phyloP scores from a whole-genome alignment of 2,888 invertebrate genomes.

The Bursaphelenchus okinawaensis region DNA sequence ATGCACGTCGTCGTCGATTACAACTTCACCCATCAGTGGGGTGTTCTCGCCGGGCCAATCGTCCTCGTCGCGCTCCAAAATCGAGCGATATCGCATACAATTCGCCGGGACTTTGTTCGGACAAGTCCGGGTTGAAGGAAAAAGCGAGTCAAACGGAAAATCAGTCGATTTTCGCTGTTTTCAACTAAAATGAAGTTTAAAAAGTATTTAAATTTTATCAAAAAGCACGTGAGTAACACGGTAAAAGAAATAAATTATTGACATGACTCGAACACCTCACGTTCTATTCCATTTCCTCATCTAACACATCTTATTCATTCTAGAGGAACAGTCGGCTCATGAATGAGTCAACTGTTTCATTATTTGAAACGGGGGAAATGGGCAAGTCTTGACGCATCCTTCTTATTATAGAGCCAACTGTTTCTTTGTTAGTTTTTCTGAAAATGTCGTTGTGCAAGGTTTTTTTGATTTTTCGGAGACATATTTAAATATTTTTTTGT shows the following conservation, averaged over 20 bases:
- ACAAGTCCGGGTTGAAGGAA: not conserved
- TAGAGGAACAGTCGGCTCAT: not conserved
- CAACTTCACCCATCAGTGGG: slow-evolving; percentile 27
- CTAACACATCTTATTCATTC: not conserved
- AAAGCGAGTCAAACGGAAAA: not conserved
- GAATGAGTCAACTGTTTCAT: not conserved
- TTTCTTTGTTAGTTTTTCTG: not conserved
- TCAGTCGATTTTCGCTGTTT: not conserved
- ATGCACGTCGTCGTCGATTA: slow-evolving; percentile 50
- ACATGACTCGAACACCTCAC: not conserved
- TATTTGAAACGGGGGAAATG: not conserved
- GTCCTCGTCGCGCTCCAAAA: slow-evolving; percentile 31
- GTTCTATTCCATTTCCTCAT: not conserved
- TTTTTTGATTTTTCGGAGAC: not conserved
- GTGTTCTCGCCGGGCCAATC: slow-evolving; percentile 28
- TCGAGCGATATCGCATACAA: slow-evolving; percentile 47
- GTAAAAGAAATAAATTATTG: not conserved
- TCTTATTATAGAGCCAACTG: not conserved
- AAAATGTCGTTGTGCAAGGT: not conserved
- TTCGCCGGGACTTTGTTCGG: slow-evolving; percentile 3
- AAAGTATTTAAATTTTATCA: not conserved
- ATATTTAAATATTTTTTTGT: not conserved
- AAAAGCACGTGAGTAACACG: not conserved
- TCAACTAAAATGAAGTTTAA: not conserved
- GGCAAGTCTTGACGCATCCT: not conserved